Conservation (phyloP, 2,113 vertebrate species). For the Hoplias malabaricus region DNA sequence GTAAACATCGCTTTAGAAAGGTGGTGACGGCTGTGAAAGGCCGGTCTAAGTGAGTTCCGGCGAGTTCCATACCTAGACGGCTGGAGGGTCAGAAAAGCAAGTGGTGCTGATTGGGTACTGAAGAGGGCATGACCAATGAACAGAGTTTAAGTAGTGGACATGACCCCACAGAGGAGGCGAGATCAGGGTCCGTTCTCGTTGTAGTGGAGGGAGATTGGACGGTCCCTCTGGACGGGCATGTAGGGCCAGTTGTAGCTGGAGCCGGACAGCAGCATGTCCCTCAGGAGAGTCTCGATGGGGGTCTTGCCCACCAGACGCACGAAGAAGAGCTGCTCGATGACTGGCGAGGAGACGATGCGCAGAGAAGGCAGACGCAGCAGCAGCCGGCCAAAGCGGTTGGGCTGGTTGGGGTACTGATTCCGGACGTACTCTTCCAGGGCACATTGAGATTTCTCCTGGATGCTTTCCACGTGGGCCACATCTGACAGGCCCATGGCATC, state of each 20-base stretch:
- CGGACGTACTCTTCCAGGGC: constrained; percentile 86
- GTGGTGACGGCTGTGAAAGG: not conserved
- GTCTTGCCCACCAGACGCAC: constrained; percentile 86
- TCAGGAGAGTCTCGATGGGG: constrained; percentile 85
- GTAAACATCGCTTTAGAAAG: constrained; percentile 8
- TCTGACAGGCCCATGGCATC: constrained; percentile 84
- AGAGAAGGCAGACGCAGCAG: constrained; percentile 83
- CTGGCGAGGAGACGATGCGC: constrained; percentile 82
- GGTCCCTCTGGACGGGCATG: constrained; percentile 80
- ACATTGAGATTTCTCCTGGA: constrained; percentile 87
- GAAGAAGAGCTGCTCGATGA: constrained; percentile 88
- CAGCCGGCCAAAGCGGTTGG: constrained; percentile 83
- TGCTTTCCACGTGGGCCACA: constrained; percentile 80
- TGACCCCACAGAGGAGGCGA: constrained; percentile 19
- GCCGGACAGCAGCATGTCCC: constrained; percentile 86
- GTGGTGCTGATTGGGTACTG: constrained; percentile 43
- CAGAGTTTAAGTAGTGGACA: constrained; percentile 38
- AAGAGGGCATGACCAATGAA: constrained; percentile 13
- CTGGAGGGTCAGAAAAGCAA: constrained; percentile 37
- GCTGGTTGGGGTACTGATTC: constrained; percentile 84
- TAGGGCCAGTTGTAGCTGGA: constrained; percentile 87
- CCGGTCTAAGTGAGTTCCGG: not conserved
- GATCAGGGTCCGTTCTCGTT: constrained; percentile 78
- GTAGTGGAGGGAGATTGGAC: constrained; percentile 77
- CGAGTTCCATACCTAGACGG: constrained; percentile 32